phyloP scores from a whole-genome alignment of 2,797 vertebrate species.

The Tympanoctomys barrerae region DNA sequence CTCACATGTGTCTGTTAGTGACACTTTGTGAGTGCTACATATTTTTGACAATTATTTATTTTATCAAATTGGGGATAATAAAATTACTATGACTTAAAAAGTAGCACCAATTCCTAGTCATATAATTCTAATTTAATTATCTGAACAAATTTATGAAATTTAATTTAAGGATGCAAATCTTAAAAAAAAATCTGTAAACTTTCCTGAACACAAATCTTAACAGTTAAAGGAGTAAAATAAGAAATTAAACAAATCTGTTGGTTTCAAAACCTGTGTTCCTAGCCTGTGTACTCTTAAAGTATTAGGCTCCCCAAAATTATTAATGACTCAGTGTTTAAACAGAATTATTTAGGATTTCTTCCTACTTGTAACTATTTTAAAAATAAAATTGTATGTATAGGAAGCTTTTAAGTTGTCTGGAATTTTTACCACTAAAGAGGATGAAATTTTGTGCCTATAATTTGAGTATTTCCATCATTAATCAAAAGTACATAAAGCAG shows the following conservation, averaged over 20 bases:
- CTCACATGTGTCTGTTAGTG: neutral
- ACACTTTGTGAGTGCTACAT: neutral
- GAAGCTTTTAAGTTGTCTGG: neutral
- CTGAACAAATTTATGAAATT: neutral
- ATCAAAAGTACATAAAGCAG: constrained; percentile 29
- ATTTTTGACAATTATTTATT: constrained; percentile 2
- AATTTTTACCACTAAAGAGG: constrained; percentile 42
- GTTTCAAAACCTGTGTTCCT: neutral
- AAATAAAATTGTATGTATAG: neutral
- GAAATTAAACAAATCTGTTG: neutral
- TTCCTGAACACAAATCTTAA: neutral
- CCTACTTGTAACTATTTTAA: neutral
- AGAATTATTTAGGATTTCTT: constrained; percentile 40
- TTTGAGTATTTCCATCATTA: neutral
- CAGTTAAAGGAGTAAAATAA: neutral
- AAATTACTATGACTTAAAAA: constrained; percentile 6
- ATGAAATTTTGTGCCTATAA: constrained; percentile 17
- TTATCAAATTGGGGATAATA: neutral
- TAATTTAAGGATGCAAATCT: neutral
- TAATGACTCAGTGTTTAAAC: constrained; percentile 5
- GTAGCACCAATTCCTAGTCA: neutral
- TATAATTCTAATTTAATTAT: constrained; percentile 50
- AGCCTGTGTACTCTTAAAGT: neutral
- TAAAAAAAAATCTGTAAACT: neutral
- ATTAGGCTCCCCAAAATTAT: neutral